Evolutionary conservation across 1,140 invertebrate genomes (phyloP).

Genomic region (Formica selysi): DNA sequence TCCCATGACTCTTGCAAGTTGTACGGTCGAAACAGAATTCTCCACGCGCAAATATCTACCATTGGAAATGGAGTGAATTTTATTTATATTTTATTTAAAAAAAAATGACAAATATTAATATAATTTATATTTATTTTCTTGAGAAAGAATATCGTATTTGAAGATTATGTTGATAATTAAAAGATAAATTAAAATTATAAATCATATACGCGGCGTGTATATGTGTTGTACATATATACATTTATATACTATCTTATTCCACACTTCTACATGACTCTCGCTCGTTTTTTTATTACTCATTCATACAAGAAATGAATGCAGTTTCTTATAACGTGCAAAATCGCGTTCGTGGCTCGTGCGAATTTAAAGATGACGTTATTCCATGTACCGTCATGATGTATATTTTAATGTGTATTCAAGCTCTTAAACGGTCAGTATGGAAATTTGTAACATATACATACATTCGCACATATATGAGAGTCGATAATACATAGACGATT

Average conservation of each 20-base stretch:
- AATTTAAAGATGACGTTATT: conserved; percentile 67
- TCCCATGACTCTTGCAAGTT: conserved; percentile 51
- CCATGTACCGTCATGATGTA: conserved; percentile 26
- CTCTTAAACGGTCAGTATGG: conserved; percentile 43
- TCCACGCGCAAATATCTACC: not conserved
- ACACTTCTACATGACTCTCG: not conserved
- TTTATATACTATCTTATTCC: not conserved
- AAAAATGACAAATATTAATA: not conserved
- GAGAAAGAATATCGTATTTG: not conserved
- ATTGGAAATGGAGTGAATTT: not conserved
- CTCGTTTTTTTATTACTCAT: conserved; percentile 43
- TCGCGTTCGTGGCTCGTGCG: conserved; percentile 3
- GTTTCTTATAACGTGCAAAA: conserved; percentile 47
- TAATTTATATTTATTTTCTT: not conserved
- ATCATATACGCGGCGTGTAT: not conserved
- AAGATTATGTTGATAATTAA: not conserved
- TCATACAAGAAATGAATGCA: conserved; percentile 5
- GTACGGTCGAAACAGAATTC: conserved; percentile 25
- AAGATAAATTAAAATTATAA: conserved; percentile 7
- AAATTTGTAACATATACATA: conserved; percentile 6
- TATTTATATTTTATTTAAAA: not conserved
- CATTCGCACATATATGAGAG: conserved; percentile 5
- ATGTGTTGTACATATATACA: not conserved
- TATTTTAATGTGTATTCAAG: conserved; percentile 55
- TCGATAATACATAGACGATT: conserved; percentile 14